Percentiles rank a stretch among this genome's conserved stretches.
These are phyloP conservation scores for Drosophila orosa DNA, from an alignment of 1,140 invertebrate species.

Conservation along the genomic window DNA sequence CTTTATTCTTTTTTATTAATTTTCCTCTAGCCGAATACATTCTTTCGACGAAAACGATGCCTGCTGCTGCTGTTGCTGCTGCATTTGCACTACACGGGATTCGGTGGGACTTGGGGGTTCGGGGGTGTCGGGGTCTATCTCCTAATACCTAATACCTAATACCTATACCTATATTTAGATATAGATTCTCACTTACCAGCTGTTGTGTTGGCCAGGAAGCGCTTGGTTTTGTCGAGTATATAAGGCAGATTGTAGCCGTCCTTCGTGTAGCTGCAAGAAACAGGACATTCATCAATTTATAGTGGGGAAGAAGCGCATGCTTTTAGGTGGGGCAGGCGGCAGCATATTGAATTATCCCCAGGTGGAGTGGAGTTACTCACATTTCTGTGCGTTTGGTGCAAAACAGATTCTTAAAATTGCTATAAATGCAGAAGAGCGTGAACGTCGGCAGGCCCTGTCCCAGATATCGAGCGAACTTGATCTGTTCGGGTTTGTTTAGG, in stretches of 20 bases:
- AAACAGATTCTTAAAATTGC: constrained; percentile 84
- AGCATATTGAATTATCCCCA: constrained; percentile 30
- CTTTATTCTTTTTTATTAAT: constrained; percentile 36
- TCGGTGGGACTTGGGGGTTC: not conserved
- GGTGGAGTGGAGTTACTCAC: constrained; percentile 58
- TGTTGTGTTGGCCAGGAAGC: constrained; percentile 83
- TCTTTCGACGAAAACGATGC: constrained; percentile 14
- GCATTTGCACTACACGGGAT: constrained; percentile 74
- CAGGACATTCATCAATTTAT: constrained; percentile 27
- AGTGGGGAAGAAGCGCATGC: constrained; percentile 29
- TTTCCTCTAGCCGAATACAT: constrained; percentile 46
- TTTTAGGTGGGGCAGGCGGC: constrained; percentile 35
- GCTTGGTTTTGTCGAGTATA: constrained; percentile 84
- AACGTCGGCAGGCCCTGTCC: constrained; percentile 82
- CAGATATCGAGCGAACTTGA: constrained; percentile 83
- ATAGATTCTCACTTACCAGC: constrained; percentile 72
- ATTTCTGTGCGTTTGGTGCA: constrained; percentile 84
- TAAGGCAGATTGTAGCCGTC: constrained; percentile 84
- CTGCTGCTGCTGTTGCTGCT: constrained; percentile 50
- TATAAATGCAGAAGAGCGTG: constrained; percentile 84
- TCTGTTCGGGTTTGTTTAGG: constrained; percentile 83
- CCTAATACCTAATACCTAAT: constrained; percentile 21
- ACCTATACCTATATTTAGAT: constrained; percentile 33
- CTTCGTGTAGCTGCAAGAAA: constrained; percentile 74
- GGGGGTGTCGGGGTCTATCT: constrained; percentile 4